These are phyloP conservation scores for Mirounga angustirostris DNA, from an alignment of 2,113 vertebrate genomes.

Conservation along the genomic window DNA sequence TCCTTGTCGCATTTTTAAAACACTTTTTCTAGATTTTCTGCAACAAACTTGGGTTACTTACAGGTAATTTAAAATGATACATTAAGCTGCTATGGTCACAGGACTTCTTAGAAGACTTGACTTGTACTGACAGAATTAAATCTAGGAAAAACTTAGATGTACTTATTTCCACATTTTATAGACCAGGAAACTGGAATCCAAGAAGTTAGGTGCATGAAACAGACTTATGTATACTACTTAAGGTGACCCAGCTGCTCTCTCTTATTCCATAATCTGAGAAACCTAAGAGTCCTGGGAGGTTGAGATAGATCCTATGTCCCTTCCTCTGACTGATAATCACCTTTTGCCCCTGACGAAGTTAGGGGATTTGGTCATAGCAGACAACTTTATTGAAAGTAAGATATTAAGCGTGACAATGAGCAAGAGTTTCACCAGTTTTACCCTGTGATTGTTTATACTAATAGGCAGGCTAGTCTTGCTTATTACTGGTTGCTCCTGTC, in stretches of 20 bases:
- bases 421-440: neutral
- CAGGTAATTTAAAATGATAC: slow-evolving; percentile 26
- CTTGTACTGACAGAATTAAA: neutral
- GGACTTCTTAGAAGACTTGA: neutral
- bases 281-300: neutral
- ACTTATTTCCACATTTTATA: neutral
- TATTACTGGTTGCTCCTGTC: neutral
- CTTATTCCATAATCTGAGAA: neutral
- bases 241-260: neutral
- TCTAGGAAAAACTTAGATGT: neutral
- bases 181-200: neutral
- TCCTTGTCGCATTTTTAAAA: neutral
- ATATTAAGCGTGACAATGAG: neutral
- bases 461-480: neutral
- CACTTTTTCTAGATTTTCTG: neutral
- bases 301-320: neutral
- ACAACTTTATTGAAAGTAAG: neutral
- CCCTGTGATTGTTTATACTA: neutral
- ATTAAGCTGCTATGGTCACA: neutral
- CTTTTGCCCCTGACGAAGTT: neutral
- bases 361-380: neutral
- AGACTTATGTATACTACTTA: neutral
- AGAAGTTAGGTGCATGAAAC: neutral
- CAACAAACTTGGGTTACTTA: neutral
- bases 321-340: neutral